These are phyloP conservation scores for Lucifuga dentata DNA, from an alignment of 2,113 vertebrate species.

Conservation along the genomic window DNA sequence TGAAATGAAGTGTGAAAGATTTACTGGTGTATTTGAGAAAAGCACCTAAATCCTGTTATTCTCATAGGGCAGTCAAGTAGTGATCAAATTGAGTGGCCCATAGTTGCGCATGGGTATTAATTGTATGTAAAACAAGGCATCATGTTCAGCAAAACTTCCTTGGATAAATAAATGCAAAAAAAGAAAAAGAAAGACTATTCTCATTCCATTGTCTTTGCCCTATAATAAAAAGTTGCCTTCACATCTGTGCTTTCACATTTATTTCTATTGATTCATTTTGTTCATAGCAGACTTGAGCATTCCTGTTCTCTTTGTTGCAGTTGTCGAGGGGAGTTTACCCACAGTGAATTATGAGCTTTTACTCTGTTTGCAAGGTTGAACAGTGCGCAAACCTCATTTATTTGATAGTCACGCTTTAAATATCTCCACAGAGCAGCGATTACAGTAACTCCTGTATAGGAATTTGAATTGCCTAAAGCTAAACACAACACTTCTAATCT, in stretches of 20 bases:
- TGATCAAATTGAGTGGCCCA: constrained; percentile 1
- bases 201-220: constrained; percentile 22
- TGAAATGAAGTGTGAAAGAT: background rate
- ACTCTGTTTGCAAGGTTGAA: constrained; percentile 49
- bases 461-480: constrained; percentile 54
- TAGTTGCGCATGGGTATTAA: constrained; percentile 10
- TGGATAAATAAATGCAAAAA: constrained; percentile 35
- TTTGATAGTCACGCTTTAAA: constrained; percentile 66
- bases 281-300: constrained; percentile 21
- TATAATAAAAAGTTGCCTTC: constrained; percentile 41
- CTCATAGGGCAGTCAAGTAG: constrained; percentile 1
- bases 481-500: constrained; percentile 62
- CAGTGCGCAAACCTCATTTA: constrained; percentile 36
- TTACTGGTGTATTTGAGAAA: background rate
- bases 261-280: constrained; percentile 43
- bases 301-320: constrained; percentile 35
- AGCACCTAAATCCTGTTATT: constrained; percentile 1
- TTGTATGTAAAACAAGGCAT: constrained; percentile 21
- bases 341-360: constrained; percentile 50
- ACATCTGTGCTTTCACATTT: constrained; percentile 34
- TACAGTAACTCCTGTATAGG: constrained; percentile 40
- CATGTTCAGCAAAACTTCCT: constrained; percentile 5
- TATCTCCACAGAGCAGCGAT: constrained; percentile 50
- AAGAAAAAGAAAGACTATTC: constrained; percentile 23
- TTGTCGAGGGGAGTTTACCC: constrained; percentile 3